Evolutionary conservation across 2,888 invertebrate species (phyloP), one percentile per base, ranked within the genome.

Genomic region (Orchestes rusci): DNA sequence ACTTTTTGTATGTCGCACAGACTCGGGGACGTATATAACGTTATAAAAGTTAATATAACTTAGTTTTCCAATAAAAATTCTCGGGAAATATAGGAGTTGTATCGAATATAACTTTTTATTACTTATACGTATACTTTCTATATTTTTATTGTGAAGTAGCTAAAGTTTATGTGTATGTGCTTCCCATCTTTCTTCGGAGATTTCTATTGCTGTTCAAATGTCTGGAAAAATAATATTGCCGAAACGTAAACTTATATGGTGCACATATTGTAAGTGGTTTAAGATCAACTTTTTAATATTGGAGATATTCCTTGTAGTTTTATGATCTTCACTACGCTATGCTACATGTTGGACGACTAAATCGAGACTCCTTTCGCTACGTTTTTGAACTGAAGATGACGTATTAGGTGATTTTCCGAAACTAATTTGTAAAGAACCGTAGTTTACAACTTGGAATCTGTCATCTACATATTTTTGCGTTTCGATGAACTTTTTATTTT

Each of bases 31-130:
- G 23, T 40, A 32, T 37, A 30, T 31, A 51, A 52, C 43, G 53
- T 52, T 50, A 51, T 53, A 52, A 54, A 54, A 54, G 52, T 56
- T 54, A 54, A 54, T 54, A 56, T 53, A 53, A 53, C 48, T 54
- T 53, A 52, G 50, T 54, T 56, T 45, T 52, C 50, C 50, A 56
- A 53, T 54, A 55, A 53, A 53, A 51, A 54, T 53, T 53, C 51
- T 20, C 17, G 16, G 43, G 50, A 46, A 51, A 50, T 51, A 48
- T 52, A 45, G 41, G 50, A 52, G 49, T 53, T 52, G 51, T 50
- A 54, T 56, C 54, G 54, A 54, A 54, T 53, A 40, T 50, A 51
- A 54, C 45, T 54, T 54, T 54, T 52, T 56, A 56, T 53, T 55
- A 53, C 51, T 54, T 49, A 20, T 48, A 44, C 41, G 41, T 45